Percentiles rank a stretch among this genome's conserved stretches.
Evolutionary conservation across 1,140 invertebrate genomes (phyloP).

Genomic region (Neoseiulus cucumeris): DNA sequence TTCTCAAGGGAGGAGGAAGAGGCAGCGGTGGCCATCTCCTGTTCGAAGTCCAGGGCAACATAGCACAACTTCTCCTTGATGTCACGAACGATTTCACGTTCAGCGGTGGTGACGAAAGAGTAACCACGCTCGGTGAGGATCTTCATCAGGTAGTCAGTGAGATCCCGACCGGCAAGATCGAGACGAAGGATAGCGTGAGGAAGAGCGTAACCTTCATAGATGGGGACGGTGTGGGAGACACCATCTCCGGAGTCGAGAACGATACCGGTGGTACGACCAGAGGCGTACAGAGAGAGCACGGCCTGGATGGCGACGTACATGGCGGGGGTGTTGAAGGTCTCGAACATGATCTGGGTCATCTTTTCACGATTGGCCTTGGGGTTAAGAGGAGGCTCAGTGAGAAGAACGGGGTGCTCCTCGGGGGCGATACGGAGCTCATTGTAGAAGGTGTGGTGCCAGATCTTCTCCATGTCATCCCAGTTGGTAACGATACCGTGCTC

Average conservation of each 20-base stretch:
- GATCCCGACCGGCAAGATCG: constrained; percentile 75
- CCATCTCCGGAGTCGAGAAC: constrained; percentile 79
- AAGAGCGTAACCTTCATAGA: constrained; percentile 58
- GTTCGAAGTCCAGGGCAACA: constrained; percentile 73
- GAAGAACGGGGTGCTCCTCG: constrained; percentile 39
- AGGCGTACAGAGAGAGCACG: constrained; percentile 72
- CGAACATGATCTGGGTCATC: constrained; percentile 57
- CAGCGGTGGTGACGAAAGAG: constrained; percentile 87
- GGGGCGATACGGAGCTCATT: constrained; percentile 36
- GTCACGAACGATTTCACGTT: constrained; percentile 85
- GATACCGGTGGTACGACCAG: constrained; percentile 84
- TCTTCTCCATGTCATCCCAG: constrained; percentile 95
- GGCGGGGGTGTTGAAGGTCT: constrained; percentile 55
- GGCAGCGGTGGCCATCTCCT: constrained; percentile 83
- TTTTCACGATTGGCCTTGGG: constrained; percentile 47
- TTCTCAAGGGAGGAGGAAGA: constrained; percentile 74
- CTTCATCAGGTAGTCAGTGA: constrained; percentile 89
- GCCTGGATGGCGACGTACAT: constrained; percentile 86
- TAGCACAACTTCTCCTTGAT: constrained; percentile 85
- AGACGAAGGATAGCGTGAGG: constrained; percentile 62
- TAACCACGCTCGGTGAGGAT: constrained; percentile 88
- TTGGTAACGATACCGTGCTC: constrained; percentile 84
- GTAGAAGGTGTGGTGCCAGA: constrained; percentile 91
- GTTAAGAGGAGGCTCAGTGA: constrained; percentile 40
- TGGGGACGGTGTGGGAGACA: constrained; percentile 82